Base-by-base conservation (phyloP, 2,113 vertebrate genomes). In the Sula dactylatra region DNA sequence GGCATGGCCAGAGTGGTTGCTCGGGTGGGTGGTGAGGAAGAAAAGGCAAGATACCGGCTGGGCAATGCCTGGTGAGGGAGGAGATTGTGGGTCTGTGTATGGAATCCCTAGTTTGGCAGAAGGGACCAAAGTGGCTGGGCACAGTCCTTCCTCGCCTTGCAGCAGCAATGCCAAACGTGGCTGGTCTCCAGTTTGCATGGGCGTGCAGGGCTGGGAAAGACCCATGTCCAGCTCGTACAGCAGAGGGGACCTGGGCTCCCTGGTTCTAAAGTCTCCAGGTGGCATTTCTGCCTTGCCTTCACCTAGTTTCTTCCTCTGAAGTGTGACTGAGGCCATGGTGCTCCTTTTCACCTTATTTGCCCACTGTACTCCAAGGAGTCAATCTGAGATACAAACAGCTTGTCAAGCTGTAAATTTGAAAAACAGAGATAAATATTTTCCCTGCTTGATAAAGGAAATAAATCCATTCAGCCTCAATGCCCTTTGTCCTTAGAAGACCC, bases 111-210 rank as follows among this genome's bases (percentile, higher is more conserved):
- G 4, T 25, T 8, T 66, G 45, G 34, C 38, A 66, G 54, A 65
- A 84, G 26, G 55, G 47, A 69, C 36, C 45, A 9, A 54, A 93
- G 76, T 10, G 38, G 16, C 24, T 0, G 1, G 79, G 58, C 58
- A 73, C 1, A 0, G 25, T 38, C 45, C 56, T 61, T 54, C 34
- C 52, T 62, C 2, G 7, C 61, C 66, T 47, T 44, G 62, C 49
- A 54, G 78, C 3, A 4, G 1, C 2, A 8, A 70, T 17, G 61
- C 45, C 0, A 0, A 74, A 52, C 0, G 15, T 61, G 76, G 78
- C 34, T 1, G 2, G 56, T 6, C 2, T 5, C n/a, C n/a, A n/a
- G n/a, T 77, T 31, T 49, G 69, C 34, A 27, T 1, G 0, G 7
- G 20, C 0, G 0, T 17, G 24, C 1, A 7, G 58, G 44, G 61